Base-by-base conservation (phyloP, 64 coral and sea anemone species). In the Pocillopora damicornis region DNA sequence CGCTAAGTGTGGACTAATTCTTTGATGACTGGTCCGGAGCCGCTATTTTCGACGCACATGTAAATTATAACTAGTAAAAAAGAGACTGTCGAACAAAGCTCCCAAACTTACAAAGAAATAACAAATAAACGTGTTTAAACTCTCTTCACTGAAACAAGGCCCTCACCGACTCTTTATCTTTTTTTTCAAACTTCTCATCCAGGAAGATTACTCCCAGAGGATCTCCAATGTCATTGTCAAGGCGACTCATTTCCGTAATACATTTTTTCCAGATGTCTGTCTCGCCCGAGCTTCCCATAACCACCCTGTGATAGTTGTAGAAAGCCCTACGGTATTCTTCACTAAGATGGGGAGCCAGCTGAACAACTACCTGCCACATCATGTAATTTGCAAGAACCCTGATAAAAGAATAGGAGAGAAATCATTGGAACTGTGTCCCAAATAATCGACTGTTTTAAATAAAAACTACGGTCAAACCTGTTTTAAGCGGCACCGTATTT, bases 381-480 rank as follows among this genome's bases (percentile, higher is more conserved):
- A 91, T 76, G 89, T 86, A 91, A 34, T 91, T 91, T 11, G 89
- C 89, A 62, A 91, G 5, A 22, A 75, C n/a, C 60, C 89, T 91
- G 36, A 8, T 4, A 35, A 82, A 67, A 89, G 62, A 61, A 26
- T 1, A 45, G 76, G 14, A 61, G 22, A 6, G 11, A 80, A 61
- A 51, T 51, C 42, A 51, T 51, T 51, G 2, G 7, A 15, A 58
- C 12, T 34, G 56, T 1, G 25, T 26, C 13, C 10, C 22, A 26
- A n/a, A 13, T 17, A 34, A 38, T 35, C 35, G 5, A 22, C 12
- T 14, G 18, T 8, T 4, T 17, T 14, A 80, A 61, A 20, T 57
- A 1, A 9, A 6, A 80, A 59, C 18, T 26, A 22, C 17, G 18
- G 30, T 30, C 30, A 30, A 30, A 30, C 30, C 30, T 30, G 30